Evolutionary conservation across 2,113 vertebrate species (phyloP).

Genomic region (Ceyx cyanopectus): DNA sequence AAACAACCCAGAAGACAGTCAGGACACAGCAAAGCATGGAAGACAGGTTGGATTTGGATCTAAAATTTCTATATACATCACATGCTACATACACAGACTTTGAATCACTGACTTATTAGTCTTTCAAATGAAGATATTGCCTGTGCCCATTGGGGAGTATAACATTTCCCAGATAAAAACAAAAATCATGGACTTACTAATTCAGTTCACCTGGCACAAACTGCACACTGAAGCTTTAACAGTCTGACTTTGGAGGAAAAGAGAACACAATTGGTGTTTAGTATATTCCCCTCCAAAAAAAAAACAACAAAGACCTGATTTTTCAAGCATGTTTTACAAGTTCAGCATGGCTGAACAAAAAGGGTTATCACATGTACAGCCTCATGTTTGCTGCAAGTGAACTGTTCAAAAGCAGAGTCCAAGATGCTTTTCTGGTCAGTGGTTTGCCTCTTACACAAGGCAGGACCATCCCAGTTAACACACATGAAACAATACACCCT

Average conservation of each 20-base stretch:
- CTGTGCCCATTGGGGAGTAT: not conserved
- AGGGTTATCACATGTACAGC: conserved; percentile 21
- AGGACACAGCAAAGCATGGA: not conserved
- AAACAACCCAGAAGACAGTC: not conserved
- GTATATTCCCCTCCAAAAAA: not conserved
- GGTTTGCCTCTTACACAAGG: not conserved
- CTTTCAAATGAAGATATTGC: not conserved
- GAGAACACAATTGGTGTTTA: not conserved
- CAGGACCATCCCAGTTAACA: not conserved
- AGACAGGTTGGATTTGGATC: not conserved
- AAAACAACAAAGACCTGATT: not conserved
- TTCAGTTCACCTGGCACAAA: not conserved
- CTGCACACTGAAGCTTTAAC: not conserved
- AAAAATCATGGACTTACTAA: conserved; percentile 8
- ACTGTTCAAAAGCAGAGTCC: not conserved
- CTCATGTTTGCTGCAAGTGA: not conserved
- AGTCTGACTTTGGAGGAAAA: not conserved
- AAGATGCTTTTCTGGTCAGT: not conserved
- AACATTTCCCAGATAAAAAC: not conserved
- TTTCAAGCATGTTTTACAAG: conserved; percentile 37
- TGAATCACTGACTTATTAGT: not conserved
- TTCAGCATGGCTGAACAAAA: conserved; percentile 26
- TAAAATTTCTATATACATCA: not conserved
- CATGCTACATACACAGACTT: not conserved
- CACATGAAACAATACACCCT: rapidly evolving